A percentile compares a stretch with the other conserved stretches of the same genome.
Conservation (phyloP, 2,797 vertebrate species). For the Vespertilio murinus region DNA sequence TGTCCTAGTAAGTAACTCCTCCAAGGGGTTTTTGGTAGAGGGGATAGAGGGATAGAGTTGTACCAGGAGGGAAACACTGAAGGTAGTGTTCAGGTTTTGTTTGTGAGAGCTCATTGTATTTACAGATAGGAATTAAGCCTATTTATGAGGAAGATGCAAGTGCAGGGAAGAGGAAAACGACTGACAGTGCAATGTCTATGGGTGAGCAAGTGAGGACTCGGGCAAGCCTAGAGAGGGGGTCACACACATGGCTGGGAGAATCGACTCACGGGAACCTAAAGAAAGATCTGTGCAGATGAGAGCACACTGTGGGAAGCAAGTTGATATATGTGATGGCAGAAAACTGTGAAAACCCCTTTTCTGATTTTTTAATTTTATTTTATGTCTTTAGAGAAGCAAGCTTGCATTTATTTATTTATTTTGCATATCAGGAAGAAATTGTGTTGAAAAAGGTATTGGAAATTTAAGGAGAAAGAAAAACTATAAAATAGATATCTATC, state of each 20-base stretch:
- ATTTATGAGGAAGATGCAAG: not conserved
- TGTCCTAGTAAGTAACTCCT: too few species aligned
- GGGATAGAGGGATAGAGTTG: not conserved
- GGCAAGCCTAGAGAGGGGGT: accelerated
- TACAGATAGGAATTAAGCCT: not conserved
- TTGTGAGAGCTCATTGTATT: not conserved
- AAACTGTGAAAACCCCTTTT: not conserved
- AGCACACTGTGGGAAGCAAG: not conserved
- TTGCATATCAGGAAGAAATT: not conserved
- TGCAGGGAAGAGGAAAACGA: not conserved
- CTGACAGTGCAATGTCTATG: not conserved
- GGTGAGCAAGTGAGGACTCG: not conserved
- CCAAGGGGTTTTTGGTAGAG: not conserved
- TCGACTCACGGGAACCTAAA: not conserved
- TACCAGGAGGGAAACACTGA: not conserved
- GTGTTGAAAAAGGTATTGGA: not conserved
- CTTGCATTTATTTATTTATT: not conserved
- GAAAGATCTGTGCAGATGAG: not conserved
- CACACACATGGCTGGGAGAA: not conserved
- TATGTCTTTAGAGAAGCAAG: not conserved
- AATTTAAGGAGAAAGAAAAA: not conserved
- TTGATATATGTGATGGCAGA: not conserved
- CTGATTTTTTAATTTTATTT: not conserved
- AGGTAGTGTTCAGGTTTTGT: not conserved
- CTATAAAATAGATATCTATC: not conserved